Base-by-base conservation (phyloP, 2,113 vertebrate genomes). In the Anguilla japonica region DNA sequence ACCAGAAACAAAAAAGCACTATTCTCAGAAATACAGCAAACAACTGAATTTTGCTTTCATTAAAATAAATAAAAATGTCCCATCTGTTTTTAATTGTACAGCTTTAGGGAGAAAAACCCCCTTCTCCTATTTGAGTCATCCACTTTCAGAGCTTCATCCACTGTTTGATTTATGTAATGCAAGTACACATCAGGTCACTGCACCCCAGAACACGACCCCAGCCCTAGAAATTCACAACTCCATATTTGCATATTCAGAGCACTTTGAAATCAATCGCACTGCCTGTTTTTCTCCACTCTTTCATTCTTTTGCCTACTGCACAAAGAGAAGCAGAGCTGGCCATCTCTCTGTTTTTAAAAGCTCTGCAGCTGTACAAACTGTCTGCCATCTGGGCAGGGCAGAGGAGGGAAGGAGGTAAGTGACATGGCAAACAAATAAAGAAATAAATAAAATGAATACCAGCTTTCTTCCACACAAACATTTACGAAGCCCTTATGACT, bases 31-130 rank as follows among this genome's bases (percentile, higher is more conserved):
- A 56, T n/a, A 2, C 46, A 56, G 82, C 34, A 9, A 56, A 41
- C 26, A n/a, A 56, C 29, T 39, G 3, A 29, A 83, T 34, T 83
- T n/a, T 39, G n/a, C 18, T 83, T 46, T 82, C 46, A n/a, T 83
- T 53, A 29, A 83, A 53, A 46, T 43, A 82, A 41, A 22, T 29
- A 82, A 46, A 46, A 83, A 83, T 16, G 20, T 15, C 22, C 29
- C 82, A 87, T 87, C 71, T 83, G 67, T 40, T 83, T 87, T 83
- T 87, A 87, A 84, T 84, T 87, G 39, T 43, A 46, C 6, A 40
- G 41, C 22, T n/a, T 40, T 46, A 39, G 29, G 9, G 71, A 9
- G 53, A 79, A 87, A 87, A 71, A 18, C 13, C 39, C n/a, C 40
- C 39, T n/a, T 22, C 20, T 67, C 26, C 18, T 22, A 43, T 53